A percentile compares a stretch with the other conserved stretches of the same genome.
Conservation (phyloP, 2,797 vertebrate genomes). For the Gadopsis bispinosus region DNA sequence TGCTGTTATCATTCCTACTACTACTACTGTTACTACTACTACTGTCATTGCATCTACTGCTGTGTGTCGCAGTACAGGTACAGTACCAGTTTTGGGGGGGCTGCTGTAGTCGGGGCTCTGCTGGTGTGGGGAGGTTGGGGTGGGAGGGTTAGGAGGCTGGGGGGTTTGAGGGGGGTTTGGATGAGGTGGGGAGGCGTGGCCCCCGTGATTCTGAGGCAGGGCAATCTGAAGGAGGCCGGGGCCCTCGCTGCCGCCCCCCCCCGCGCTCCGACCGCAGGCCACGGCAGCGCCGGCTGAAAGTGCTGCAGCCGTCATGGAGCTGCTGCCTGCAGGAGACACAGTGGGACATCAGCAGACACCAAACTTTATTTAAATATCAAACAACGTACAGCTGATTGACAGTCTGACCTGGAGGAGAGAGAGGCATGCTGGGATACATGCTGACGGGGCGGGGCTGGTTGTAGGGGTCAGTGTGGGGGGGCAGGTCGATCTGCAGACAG, state of each 20-base stretch:
- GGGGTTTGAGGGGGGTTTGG: slow-evolving; percentile 51
- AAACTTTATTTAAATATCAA: neutral
- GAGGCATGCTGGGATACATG: slow-evolving; percentile 78
- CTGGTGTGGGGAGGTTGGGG: slow-evolving; percentile 57
- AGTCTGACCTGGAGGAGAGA: slow-evolving; percentile 76
- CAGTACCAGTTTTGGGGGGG: slow-evolving; percentile 70
- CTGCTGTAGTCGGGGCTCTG: slow-evolving; percentile 74
- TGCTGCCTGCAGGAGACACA: slow-evolving; percentile 56
- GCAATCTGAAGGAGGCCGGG: slow-evolving; percentile 80
- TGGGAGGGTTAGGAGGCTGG: slow-evolving; percentile 31
- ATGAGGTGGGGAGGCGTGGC: slow-evolving; percentile 73
- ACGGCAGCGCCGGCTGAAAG: slow-evolving; percentile 38
- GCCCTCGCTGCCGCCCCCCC: slow-evolving; percentile 21
- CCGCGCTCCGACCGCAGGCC: neutral
- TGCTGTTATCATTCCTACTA: too few relatives aligned
- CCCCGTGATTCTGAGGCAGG: slow-evolving; percentile 63
- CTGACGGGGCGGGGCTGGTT: slow-evolving; percentile 59
- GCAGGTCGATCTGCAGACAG: slow-evolving; percentile 83
- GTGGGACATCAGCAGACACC: neutral
- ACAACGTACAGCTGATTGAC: neutral
- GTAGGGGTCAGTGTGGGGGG: slow-evolving; percentile 71
- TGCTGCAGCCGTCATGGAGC: slow-evolving; percentile 65
- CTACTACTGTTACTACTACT: neutral
- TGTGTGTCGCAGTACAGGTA: neutral
- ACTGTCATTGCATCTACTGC: neutral